A percentile compares a stretch with the other conserved stretches of the same genome.
phyloP scores from a whole-genome alignment of 2,797 vertebrate species.

The Enteromius argenteus region DNA sequence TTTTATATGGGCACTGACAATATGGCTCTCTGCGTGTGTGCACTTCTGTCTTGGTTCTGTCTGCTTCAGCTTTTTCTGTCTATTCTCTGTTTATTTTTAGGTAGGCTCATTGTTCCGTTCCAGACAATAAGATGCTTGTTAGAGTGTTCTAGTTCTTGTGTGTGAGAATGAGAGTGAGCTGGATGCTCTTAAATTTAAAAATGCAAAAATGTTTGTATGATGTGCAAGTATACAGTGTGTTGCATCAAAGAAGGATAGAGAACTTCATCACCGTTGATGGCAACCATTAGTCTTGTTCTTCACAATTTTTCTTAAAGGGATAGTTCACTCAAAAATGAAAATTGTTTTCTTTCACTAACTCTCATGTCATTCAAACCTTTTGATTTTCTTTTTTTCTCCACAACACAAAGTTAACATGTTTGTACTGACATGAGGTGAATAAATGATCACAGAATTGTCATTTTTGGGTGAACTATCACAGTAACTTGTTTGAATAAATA shows the following conservation, averaged over 20 bases:
- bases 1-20: conserved; percentile 1
- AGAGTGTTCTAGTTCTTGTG: conserved; percentile 26
- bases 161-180: not conserved
- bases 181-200: conserved; percentile 2
- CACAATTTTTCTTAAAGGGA: not conserved
- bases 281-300: not conserved
- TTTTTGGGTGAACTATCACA: not conserved
- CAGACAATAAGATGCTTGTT: conserved; percentile 47
- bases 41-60: conserved; percentile 7
- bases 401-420: not conserved
- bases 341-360: not conserved
- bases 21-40: not conserved
- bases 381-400: not conserved
- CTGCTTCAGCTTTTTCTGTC: conserved; percentile 29
- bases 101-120: conserved; percentile 35
- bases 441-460: not conserved
- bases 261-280: not conserved
- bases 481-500: not conserved
- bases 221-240: not conserved
- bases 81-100: conserved; percentile 37
- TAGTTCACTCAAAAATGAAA: not conserved
- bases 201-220: conserved; percentile 9
- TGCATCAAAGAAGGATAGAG: not conserved
- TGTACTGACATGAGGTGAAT: not conserved
- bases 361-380: not conserved